Base-by-base conservation (phyloP, 2,888 invertebrate species). In the Ichneumon xanthorius region DNA sequence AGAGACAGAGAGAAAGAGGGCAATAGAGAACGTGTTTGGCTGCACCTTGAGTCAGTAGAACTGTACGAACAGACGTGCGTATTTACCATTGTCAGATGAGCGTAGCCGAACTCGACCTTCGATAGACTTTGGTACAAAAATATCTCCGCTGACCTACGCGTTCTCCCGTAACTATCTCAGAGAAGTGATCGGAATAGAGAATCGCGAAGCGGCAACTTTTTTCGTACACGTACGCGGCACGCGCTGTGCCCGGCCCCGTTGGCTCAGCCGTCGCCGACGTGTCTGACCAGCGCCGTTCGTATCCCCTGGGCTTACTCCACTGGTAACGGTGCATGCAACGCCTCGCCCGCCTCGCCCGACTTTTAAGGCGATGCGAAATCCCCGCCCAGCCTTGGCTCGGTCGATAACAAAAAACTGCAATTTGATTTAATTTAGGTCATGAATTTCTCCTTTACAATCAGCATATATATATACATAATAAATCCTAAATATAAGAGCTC, bases 281-380 rank as follows among this genome's bases (percentile, higher is more conserved):
- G 67, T 67, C 67, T 67, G 67, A 67, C 67, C 11, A 40, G 45
- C 19, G 37, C 19, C 37, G 67, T 67, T 37, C 67, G 40, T 67
- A 40, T 67, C 67, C 22, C 37, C 40, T n/a, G 37, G 19, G 45
- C 40, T 40, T 45, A 7, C 61, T 14, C 11, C 67, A 19, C 40
- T 37, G n/a, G 2, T 19, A 40, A 19, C 37, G 22, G 22, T 4
- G 11, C 22, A 5, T 7, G 16, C 19, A 58, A 40, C 58, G 72
- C 58, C 40, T 22, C 55, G 37, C 11, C 37, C 55, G 45, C 16
- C 73, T 37, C 45, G 73, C 58, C 16, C 11, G 16, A 58, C 58
- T 73, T 26, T 58, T 73, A 45, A 72, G 14, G 40, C 58, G 33
- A 11, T 16, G 4, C 16, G 40, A 40, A 40, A 40, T 40, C 40